A percentile compares a stretch with the other conserved stretches of the same genome.
These are phyloP conservation scores for Iselma pallidipennis DNA, from an alignment of 2,888 invertebrate species.

Conservation along the genomic window DNA sequence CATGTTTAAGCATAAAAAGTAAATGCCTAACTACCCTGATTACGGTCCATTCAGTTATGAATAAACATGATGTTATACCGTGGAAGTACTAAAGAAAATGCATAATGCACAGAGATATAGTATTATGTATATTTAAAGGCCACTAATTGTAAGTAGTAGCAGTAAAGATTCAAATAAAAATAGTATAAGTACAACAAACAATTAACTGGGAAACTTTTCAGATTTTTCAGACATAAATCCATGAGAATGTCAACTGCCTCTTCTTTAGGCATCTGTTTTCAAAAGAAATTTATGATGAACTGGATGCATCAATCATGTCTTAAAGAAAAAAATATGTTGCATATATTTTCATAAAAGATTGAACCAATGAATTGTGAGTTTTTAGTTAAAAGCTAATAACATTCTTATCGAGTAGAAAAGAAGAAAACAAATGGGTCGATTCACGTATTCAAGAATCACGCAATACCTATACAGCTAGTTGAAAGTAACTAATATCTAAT, in stretches of 20 bases:
- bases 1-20: constrained; percentile 9
- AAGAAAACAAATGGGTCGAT: too few species aligned
- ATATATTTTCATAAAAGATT: too few species aligned
- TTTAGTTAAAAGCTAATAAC: too few species aligned
- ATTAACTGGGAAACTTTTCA: too few species aligned
- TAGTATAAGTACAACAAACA: not conserved
- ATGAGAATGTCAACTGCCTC: too few species aligned
- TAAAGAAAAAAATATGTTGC: constrained; percentile 1
- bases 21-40: constrained; percentile 3
- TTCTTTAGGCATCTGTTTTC: not conserved
- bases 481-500: not conserved
- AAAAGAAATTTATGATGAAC: not conserved
- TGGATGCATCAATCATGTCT: constrained; percentile 8
- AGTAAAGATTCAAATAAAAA: not conserved
- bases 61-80: not conserved
- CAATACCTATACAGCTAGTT: not conserved
- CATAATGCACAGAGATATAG: too few species aligned
- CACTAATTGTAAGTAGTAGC: not conserved
- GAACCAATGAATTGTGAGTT: too few species aligned
- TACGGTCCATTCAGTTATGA: constrained; percentile 2
- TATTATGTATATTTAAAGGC: not conserved
- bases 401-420: not conserved
- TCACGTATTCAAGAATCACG: not conserved
- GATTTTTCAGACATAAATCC: too few species aligned
- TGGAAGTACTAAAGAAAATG: not conserved